Conservation (phyloP, 2,888 invertebrate species). For the Sturmia bella region DNA sequence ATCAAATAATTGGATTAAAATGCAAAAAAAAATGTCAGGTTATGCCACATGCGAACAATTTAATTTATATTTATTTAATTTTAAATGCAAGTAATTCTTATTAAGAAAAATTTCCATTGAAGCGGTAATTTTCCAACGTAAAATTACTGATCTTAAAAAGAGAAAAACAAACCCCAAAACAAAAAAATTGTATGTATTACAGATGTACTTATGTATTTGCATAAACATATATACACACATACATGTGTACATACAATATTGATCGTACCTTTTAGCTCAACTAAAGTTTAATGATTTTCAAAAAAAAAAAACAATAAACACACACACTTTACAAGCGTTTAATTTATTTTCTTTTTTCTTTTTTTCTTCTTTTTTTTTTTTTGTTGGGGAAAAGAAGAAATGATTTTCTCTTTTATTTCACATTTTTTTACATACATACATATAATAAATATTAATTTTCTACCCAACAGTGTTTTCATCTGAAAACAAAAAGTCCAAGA, state of each 20-base stretch:
- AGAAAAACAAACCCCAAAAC: slow-evolving; percentile 1
- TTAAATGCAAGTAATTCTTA: background rate
- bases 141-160: background rate
- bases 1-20: too few relatives aligned
- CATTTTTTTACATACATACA: background rate
- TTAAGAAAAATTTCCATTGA: background rate
- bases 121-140: slow-evolving; percentile 1
- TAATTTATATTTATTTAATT: too few relatives aligned
- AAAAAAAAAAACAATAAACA: slow-evolving; percentile 8
- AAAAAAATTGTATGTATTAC: background rate
- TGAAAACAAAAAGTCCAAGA: slow-evolving; percentile 24
- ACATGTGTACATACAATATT: background rate
- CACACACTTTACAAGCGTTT: slow-evolving; percentile 1
- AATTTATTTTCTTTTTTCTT: too few relatives aligned
- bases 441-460: background rate
- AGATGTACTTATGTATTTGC: background rate
- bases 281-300: slow-evolving; percentile 8
- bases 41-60: too few relatives aligned
- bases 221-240: background rate
- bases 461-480: background rate
- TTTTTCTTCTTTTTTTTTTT: too few relatives aligned
- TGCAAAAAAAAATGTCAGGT: too few relatives aligned
- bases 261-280: background rate
- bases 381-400: slow-evolving; percentile 2
- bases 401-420: too few relatives aligned